Conservation (phyloP, 2,113 vertebrate genomes). For the human (Homo sapiens) region GRCh38 chr1:82392001-82392500, state of each 20-base stretch:
- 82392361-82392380: background rate
- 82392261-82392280: background rate
- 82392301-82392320: background rate
- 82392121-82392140: background rate
- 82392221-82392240: background rate
- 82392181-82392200: background rate
- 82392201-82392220: conserved; percentile 3
- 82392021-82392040: background rate
- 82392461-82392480: conserved; percentile 24
- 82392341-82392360: background rate
- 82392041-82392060: background rate
- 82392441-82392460: conserved; percentile 9
- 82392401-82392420: background rate
- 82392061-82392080: background rate
- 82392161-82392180: background rate
- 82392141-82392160: background rate
- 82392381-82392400: background rate
- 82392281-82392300: background rate
- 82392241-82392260: background rate
- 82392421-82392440: background rate
- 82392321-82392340: background rate
- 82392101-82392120: background rate
- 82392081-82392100: background rate
- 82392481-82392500: conserved; percentile 25
- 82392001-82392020: background rate